These are phyloP conservation scores for Heteronetta atricapilla DNA, from an alignment of 2,113 vertebrate species.

Conservation along the genomic window DNA sequence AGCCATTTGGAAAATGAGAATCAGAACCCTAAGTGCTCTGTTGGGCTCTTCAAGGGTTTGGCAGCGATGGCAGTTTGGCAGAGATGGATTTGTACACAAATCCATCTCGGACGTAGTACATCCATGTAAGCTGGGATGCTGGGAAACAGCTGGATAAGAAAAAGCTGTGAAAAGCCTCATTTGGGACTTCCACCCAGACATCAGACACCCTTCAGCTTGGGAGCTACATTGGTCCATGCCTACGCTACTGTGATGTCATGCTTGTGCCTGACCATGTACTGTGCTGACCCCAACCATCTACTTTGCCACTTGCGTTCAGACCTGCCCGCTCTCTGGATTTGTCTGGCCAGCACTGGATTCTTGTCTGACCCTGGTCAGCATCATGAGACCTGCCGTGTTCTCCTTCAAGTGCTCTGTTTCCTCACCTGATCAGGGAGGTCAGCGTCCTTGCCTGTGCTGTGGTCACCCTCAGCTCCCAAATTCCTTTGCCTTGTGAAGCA, in stretches of 20 bases:
- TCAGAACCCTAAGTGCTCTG: not conserved
- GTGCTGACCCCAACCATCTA: not conserved
- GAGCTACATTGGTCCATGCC: not conserved
- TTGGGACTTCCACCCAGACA: not conserved
- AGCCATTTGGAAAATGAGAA: not conserved
- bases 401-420: not conserved
- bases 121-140: not conserved
- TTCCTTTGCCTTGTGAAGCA: not conserved
- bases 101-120: not conserved
- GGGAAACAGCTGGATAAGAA: not conserved
- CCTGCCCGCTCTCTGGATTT: not conserved
- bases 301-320: not conserved
- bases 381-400: not conserved
- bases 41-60: not conserved
- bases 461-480: not conserved
- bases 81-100: not conserved
- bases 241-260: not conserved
- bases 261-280: not conserved
- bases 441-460: not conserved
- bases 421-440: rapidly evolving
- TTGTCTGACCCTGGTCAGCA: not conserved
- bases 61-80: no score
- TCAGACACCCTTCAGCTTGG: rapidly evolving
- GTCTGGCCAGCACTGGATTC: not conserved
- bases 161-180: not conserved